phyloP scores from a whole-genome alignment of 2,888 invertebrate genomes.

The Xylota segnis region DNA sequence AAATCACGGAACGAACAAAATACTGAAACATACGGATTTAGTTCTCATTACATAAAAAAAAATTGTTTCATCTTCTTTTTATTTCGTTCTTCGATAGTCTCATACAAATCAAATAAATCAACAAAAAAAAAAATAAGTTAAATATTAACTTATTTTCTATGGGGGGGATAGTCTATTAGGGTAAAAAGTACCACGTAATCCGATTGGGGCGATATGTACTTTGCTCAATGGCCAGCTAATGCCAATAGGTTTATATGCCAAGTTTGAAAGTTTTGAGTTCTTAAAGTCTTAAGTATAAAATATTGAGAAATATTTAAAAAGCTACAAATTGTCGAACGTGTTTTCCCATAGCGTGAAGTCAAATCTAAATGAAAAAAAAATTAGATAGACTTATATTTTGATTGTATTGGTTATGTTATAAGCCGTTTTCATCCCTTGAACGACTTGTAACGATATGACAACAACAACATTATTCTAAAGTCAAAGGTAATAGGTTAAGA shows the following conservation, averaged over 20 bases:
- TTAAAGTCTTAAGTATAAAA: conserved; percentile 55
- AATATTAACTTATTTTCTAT: conserved; percentile 69
- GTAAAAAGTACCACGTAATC: conserved; percentile 72
- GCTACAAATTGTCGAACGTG: conserved; percentile 36
- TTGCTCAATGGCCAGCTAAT: conserved; percentile 72
- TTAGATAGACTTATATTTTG: not conserved
- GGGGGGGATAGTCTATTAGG: conserved; percentile 60
- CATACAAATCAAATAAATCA: conserved; percentile 71
- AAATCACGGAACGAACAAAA: conserved; percentile 40
- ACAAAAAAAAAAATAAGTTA: conserved; percentile 69
- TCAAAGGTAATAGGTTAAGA: too few relatives aligned
- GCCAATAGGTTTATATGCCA: conserved; percentile 69
- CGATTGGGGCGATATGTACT: conserved; percentile 67
- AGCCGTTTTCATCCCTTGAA: too few relatives aligned
- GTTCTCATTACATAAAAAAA: conserved; percentile 45
- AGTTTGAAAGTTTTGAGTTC: conserved; percentile 60
- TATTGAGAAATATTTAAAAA: conserved; percentile 24
- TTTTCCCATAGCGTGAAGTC: conserved; percentile 34
- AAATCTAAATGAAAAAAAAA: not conserved
- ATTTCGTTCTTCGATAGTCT: conserved; percentile 8
- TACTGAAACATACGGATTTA: conserved; percentile 51
- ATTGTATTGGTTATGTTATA: not conserved
- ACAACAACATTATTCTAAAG: too few relatives aligned
- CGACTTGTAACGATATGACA: too few relatives aligned
- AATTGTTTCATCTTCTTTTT: conserved; percentile 35